A percentile compares a stretch with the other conserved stretches of the same genome.
Evolutionary conservation across 2,888 invertebrate genomes (phyloP).

Genomic region (Rhodophaea formosa): DNA sequence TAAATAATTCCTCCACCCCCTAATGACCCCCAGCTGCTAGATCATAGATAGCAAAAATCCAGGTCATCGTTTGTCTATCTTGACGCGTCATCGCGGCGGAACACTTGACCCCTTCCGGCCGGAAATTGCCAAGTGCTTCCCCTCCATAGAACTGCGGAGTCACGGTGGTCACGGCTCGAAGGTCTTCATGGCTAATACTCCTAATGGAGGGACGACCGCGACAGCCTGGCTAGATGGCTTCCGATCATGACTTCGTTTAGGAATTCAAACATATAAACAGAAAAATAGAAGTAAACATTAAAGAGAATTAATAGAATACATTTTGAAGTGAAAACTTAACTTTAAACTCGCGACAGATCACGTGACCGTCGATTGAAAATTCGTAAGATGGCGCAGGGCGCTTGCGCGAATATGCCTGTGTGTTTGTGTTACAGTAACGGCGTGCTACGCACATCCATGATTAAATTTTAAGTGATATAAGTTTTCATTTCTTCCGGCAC

Average conservation of each 20-base stretch:
- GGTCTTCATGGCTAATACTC: slow-evolving; percentile 34
- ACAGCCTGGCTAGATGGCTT: slow-evolving; percentile 1
- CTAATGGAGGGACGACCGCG: slow-evolving; percentile 20
- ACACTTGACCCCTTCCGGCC: slow-evolving; percentile 52
- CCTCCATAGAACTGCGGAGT: slow-evolving; percentile 31
- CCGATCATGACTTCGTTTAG: not conserved
- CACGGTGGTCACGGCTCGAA: slow-evolving; percentile 33
- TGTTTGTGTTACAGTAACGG: too few species aligned
- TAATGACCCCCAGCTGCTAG: not conserved
- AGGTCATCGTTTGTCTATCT: slow-evolving; percentile 47
- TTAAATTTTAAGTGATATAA: too few species aligned
- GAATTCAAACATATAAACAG: too few species aligned
- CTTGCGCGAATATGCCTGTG: too few species aligned
- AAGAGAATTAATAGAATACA: too few species aligned
- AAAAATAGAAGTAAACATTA: too few species aligned
- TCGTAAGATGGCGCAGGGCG: too few species aligned
- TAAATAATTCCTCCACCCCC: not conserved
- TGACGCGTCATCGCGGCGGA: slow-evolving; percentile 44
- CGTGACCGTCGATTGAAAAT: too few species aligned
- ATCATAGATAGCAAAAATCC: slow-evolving; percentile 17
- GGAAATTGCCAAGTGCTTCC: slow-evolving; percentile 58
- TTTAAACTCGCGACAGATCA: too few species aligned
- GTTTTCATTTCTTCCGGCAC: too few species aligned
- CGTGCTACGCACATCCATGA: too few species aligned
- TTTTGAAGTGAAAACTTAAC: too few species aligned